These are phyloP conservation scores for Ormyrus labotus DNA, from an alignment of 2,888 invertebrate species.

Conservation along the genomic window DNA sequence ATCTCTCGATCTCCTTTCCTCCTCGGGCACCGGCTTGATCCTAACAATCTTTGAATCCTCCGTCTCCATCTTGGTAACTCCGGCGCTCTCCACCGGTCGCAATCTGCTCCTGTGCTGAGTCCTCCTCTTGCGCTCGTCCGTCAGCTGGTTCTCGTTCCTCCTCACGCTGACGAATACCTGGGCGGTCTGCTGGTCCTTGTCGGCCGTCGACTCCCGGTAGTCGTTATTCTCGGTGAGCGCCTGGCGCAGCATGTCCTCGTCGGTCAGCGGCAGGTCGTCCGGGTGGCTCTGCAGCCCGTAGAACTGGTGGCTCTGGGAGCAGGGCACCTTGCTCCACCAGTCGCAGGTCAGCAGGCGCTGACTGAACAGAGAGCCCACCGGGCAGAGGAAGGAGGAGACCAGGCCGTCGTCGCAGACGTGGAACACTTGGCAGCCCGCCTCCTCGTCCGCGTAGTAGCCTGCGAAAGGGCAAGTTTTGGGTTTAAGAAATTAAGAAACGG, in stretches of 20 bases:
- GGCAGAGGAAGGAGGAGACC: constrained; percentile 82
- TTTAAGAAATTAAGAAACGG: too few relatives aligned
- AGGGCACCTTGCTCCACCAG: constrained; percentile 84
- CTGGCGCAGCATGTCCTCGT: constrained; percentile 79
- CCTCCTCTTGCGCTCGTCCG: neutral
- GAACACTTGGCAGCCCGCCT: constrained; percentile 82
- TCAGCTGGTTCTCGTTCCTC: constrained; percentile 30
- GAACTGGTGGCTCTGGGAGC: constrained; percentile 76
- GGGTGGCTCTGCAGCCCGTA: constrained; percentile 61
- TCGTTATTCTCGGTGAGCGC: constrained; percentile 68
- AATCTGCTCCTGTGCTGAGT: neutral
- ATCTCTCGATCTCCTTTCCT: neutral
- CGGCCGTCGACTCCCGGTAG: constrained; percentile 21
- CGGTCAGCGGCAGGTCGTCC: constrained; percentile 55
- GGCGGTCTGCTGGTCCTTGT: constrained; percentile 57
- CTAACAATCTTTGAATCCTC: constrained; percentile 14
- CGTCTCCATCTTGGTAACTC: neutral
- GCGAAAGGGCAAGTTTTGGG: constrained; percentile 49
- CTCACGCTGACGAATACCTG: neutral
- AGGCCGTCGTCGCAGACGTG: constrained; percentile 80
- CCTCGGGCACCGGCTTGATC: constrained; percentile 6
- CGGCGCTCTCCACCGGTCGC: neutral
- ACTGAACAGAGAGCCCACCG: constrained; percentile 83
- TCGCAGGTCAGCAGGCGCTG: constrained; percentile 82
- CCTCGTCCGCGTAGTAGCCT: constrained; percentile 83